Conservation (phyloP, 2,113 vertebrate genomes). For the Collichthys lucidus region DNA sequence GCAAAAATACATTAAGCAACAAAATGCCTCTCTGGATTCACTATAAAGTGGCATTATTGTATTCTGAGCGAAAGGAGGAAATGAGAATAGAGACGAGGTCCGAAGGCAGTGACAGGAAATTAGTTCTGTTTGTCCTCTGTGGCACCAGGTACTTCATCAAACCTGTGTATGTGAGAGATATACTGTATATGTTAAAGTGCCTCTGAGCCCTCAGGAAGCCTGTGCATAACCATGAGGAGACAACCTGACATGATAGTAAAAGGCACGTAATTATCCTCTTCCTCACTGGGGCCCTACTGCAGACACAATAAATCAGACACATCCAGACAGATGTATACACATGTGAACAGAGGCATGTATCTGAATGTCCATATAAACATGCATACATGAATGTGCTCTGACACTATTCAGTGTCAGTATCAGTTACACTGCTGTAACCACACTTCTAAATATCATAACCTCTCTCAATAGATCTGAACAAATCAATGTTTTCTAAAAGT, state of each 20-base stretch:
- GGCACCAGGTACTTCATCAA: conserved; percentile 82
- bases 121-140: conserved; percentile 81
- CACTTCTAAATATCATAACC: conserved; percentile 1
- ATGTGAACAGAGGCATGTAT: conserved; percentile 23
- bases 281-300: conserved; percentile 19
- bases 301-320: conserved; percentile 45
- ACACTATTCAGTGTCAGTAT: not conserved
- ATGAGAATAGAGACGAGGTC: conserved; percentile 80
- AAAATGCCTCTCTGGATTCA: conserved; percentile 60
- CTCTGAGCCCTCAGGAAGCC: conserved; percentile 53
- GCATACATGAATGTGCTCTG: not conserved
- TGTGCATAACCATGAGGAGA: conserved; percentile 53
- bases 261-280: conserved; percentile 61
- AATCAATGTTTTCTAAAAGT: not conserved
- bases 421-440: not conserved
- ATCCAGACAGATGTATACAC: conserved; percentile 18
- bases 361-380: conserved; percentile 32
- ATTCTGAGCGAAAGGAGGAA: conserved; percentile 75
- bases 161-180: conserved; percentile 66
- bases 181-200: conserved; percentile 63
- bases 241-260: conserved; percentile 63
- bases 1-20: conserved; percentile 61
- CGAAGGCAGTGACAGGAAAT: conserved; percentile 81
- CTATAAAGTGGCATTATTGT: conserved; percentile 74
- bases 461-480: conserved; percentile 9